A percentile compares a stretch with the other conserved stretches of the same genome.
Conservation (phyloP, 2,888 invertebrate species). For the Argyra leucocephala region DNA sequence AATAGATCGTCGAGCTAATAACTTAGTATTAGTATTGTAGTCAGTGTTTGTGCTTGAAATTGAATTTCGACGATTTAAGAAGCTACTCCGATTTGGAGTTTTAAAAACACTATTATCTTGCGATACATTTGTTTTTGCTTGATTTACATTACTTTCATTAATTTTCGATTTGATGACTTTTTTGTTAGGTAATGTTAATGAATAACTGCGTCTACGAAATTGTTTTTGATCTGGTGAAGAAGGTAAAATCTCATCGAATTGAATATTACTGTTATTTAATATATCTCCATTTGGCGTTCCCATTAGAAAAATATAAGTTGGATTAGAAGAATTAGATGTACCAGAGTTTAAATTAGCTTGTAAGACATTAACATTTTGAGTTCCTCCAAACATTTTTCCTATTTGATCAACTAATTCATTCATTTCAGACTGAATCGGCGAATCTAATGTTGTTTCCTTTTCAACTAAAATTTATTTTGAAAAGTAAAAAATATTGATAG, state of each 20-base stretch:
- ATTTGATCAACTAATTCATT: constrained; percentile 31
- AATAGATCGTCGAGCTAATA: constrained; percentile 18
- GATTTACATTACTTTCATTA: constrained; percentile 15
- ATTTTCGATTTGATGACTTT: too few species aligned
- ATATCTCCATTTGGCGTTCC: constrained; percentile 20
- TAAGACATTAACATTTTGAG: constrained; percentile 23
- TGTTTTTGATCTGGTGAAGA: constrained; percentile 23
- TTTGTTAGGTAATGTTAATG: constrained; percentile 31
- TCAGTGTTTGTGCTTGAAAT: constrained; percentile 26
- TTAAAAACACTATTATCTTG: constrained; percentile 22
- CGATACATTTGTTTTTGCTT: constrained; percentile 9
- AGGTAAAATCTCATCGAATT: constrained; percentile 22
- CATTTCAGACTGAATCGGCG: constrained; percentile 18
- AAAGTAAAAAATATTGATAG: too few species aligned
- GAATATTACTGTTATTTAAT: constrained; percentile 13
- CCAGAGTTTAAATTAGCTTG: constrained; percentile 20
- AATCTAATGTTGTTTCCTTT: too few species aligned
- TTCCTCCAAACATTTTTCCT: constrained; percentile 26
- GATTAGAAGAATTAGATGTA: constrained; percentile 22
- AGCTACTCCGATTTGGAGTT: constrained; percentile 24
- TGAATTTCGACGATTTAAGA: constrained; percentile 26
- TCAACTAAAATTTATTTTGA: too few species aligned
- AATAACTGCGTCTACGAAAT: constrained; percentile 29
- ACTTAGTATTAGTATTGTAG: constrained; percentile 19
- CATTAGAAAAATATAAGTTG: constrained; percentile 33